Percentiles rank a stretch among this genome's conserved stretches.
Conservation (phyloP, 1,140 invertebrate species). For the Cheumatopsyche charites region DNA sequence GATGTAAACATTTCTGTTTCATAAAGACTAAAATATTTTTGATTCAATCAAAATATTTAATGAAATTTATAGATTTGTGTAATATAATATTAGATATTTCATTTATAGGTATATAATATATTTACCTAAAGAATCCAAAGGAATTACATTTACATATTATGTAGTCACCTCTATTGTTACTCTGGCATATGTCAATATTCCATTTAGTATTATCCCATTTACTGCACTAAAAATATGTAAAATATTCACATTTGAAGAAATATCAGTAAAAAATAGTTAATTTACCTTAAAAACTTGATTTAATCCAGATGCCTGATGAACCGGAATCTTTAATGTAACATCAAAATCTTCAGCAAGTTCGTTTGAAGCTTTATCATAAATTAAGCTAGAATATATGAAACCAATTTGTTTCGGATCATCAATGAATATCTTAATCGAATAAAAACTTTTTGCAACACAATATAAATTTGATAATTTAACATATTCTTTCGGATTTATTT, state of each 20-base stretch:
- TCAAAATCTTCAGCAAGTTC: constrained; percentile 8
- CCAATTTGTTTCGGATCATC: constrained; percentile 32
- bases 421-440: constrained; percentile 33
- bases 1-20: background rate
- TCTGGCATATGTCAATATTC: constrained; percentile 33
- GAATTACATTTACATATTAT: constrained; percentile 40
- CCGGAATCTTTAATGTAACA: constrained; percentile 37
- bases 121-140: constrained; percentile 42
- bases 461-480: background rate
- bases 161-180: constrained; percentile 38
- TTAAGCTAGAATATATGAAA: constrained; percentile 28
- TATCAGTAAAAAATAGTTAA: constrained; percentile 5
- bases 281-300: constrained; percentile 33
- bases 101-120: background rate
- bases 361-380: constrained; percentile 30
- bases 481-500: constrained; percentile 30
- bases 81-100: no score
- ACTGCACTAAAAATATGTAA: constrained; percentile 38
- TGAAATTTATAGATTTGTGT: no score
- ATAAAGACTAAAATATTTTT: constrained; percentile 6
- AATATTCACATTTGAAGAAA: constrained; percentile 13
- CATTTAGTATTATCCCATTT: constrained; percentile 38
- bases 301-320: constrained; percentile 1
- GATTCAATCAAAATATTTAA: background rate
- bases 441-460: constrained; percentile 37